Evolutionary conservation across 64 coral and sea anemone species (phyloP).

Genomic region (Astreopora myriophthalma): DNA sequence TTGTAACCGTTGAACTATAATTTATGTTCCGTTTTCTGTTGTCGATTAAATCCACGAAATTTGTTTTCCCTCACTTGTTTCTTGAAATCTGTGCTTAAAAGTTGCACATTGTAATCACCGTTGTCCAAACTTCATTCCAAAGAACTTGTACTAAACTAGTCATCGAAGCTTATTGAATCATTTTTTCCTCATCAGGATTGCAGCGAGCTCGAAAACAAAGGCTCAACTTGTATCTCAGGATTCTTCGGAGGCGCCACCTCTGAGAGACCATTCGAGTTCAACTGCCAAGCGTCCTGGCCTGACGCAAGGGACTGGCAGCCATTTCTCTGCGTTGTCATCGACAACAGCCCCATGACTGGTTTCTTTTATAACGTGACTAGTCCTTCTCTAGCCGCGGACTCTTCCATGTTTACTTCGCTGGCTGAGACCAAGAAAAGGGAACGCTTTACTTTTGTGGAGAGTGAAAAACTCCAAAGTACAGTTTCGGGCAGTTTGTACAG

Average conservation of each 20-base stretch:
- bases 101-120: too few relatives aligned
- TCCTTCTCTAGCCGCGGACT: slow-evolving; percentile 44
- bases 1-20: too few relatives aligned
- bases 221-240: slow-evolving; percentile 66
- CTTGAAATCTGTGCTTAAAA: too few relatives aligned
- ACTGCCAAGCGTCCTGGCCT: slow-evolving; percentile 86
- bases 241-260: slow-evolving; percentile 72
- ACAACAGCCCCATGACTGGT: slow-evolving; percentile 79
- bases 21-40: too few relatives aligned
- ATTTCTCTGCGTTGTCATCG: slow-evolving; percentile 70
- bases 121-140: too few relatives aligned
- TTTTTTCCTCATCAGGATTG: slow-evolving; percentile 56
- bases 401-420: slow-evolving; percentile 1
- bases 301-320: slow-evolving; percentile 77
- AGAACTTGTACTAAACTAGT: too few relatives aligned
- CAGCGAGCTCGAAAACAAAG: slow-evolving; percentile 27
- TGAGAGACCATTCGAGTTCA: slow-evolving; percentile 75
- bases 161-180: background rate
- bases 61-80: too few relatives aligned
- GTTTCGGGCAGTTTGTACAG: slow-evolving; percentile 51
- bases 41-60: too few relatives aligned
- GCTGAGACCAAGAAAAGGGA: slow-evolving; percentile 47
- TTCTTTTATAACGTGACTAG: slow-evolving; percentile 80
- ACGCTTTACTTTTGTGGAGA: slow-evolving; percentile 58
- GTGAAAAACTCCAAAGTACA: slow-evolving; percentile 9